These are phyloP conservation scores for Stratiomys singularior DNA, from an alignment of 2,888 invertebrate genomes.

Conservation along the genomic window DNA sequence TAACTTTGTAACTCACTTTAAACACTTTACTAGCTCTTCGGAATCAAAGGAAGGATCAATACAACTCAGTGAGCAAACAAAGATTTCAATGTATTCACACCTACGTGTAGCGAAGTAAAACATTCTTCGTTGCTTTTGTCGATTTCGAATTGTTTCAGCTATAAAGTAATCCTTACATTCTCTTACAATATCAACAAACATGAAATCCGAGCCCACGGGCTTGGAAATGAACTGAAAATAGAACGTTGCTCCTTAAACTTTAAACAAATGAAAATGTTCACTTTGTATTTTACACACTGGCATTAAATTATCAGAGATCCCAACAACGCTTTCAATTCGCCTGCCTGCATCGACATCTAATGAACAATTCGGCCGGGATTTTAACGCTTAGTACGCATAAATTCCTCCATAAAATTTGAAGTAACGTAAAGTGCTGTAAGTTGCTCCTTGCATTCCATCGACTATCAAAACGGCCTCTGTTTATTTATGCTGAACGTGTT, in stretches of 20 bases:
- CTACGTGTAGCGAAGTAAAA: too few relatives aligned
- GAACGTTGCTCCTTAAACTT: neutral
- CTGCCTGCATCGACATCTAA: neutral
- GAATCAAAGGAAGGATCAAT: too few relatives aligned
- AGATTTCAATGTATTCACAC: too few relatives aligned
- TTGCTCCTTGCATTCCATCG: too few relatives aligned
- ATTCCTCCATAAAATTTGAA: neutral
- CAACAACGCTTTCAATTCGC: neutral
- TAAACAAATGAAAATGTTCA: neutral
- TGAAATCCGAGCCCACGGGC: neutral
- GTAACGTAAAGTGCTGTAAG: neutral
- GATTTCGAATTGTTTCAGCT: too few relatives aligned
- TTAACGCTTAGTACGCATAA: neutral
- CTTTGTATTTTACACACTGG: neutral
- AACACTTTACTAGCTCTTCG: too few relatives aligned
- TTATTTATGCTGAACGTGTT: constrained; percentile 9
- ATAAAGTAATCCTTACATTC: too few relatives aligned
- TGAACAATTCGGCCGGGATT: neutral
- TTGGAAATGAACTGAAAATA: neutral
- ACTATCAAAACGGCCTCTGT: neutral
- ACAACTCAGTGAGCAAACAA: too few relatives aligned
- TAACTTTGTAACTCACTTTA: too few relatives aligned
- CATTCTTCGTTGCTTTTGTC: too few relatives aligned
- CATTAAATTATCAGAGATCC: neutral
- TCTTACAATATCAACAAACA: too few relatives aligned